These are phyloP conservation scores for Hydriomena furcata DNA, from an alignment of 2,888 invertebrate species.

Conservation along the genomic window DNA sequence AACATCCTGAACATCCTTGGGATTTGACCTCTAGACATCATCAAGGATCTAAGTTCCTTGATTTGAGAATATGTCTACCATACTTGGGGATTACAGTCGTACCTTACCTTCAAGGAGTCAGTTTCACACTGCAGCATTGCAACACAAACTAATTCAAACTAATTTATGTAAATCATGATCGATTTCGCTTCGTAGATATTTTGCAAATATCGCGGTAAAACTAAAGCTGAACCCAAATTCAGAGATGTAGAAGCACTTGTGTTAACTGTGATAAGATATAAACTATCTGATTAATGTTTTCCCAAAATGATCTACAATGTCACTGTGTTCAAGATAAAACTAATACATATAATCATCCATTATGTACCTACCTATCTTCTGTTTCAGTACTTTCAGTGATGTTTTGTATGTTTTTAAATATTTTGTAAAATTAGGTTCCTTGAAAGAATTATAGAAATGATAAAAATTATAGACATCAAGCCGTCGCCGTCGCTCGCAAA, in stretches of 20 bases:
- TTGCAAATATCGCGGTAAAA: conserved; percentile 17
- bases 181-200: background rate
- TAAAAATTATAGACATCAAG: too few relatives aligned
- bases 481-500: too few relatives aligned
- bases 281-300: conserved; percentile 5
- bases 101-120: conserved; percentile 58
- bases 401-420: too few relatives aligned
- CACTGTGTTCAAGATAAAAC: conserved; percentile 12
- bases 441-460: too few relatives aligned
- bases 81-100: too few relatives aligned
- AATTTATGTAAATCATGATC: background rate
- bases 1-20: too few relatives aligned
- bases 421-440: too few relatives aligned
- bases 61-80: too few relatives aligned
- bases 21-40: too few relatives aligned
- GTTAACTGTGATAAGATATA: conserved; percentile 22
- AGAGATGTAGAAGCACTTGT: conserved; percentile 10
- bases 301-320: conserved; percentile 9
- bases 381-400: too few relatives aligned
- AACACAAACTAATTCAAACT: conserved; percentile 13
- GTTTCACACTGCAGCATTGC: conserved; percentile 63
- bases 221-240: conserved; percentile 6
- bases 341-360: background rate
- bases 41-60: too few relatives aligned
- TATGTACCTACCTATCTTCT: too few relatives aligned